These are phyloP conservation scores for Sibirionetta formosa DNA, from an alignment of 2,797 vertebrate species.

Conservation along the genomic window DNA sequence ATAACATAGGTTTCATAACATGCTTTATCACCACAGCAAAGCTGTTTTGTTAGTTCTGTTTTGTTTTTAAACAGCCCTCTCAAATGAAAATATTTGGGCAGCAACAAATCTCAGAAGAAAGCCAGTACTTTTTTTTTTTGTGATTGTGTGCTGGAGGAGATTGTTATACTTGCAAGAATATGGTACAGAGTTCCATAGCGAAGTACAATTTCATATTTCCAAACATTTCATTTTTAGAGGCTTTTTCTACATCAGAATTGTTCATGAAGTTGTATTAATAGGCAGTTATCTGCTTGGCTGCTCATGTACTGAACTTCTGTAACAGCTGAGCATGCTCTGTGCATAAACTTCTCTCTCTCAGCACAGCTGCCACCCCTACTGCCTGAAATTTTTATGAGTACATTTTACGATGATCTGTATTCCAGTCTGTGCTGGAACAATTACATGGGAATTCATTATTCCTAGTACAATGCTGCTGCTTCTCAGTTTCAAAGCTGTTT, in stretches of 20 bases:
- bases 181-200: background rate
- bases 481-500: background rate
- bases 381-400: background rate
- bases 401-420: background rate
- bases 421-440: background rate
- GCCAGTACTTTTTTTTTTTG: background rate
- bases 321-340: background rate
- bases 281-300: background rate
- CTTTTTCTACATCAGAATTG: background rate
- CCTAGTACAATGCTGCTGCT: conserved; percentile 9
- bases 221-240: conserved; percentile 22
- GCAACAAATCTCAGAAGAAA: background rate
- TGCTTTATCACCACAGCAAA: background rate
- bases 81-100: background rate
- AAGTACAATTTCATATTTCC: background rate
- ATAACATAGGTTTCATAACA: background rate
- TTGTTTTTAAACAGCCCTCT: background rate
- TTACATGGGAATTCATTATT: background rate
- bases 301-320: background rate
- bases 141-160: background rate
- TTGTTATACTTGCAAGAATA: background rate
- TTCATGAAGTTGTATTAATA: background rate
- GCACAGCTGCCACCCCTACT: fast-evolving
- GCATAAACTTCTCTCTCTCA: background rate
- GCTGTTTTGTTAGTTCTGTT: background rate